Evolutionary conservation across 2,797 vertebrate species (phyloP), one percentile per base, ranked within the genome.

Genomic region (Acanthurus leucopareius): DNA sequence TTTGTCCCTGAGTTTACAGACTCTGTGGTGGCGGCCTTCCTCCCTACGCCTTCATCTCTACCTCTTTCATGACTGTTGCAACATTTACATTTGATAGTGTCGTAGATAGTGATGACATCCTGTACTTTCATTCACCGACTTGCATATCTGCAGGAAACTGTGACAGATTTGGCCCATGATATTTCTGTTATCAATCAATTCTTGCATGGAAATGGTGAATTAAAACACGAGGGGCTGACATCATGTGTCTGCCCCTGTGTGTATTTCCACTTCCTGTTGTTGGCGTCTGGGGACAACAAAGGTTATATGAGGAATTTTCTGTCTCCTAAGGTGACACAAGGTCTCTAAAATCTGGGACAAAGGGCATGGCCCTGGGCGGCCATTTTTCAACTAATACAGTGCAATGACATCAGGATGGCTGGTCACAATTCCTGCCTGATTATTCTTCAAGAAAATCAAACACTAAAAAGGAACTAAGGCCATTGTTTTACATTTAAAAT

Each of bases 81-180:
- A 68, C 72, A 59, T 25, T 65, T 17, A 58, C 28, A 75, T 72
- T 45, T 54, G 38, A 77, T 74, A 62, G 15, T 13, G 0, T 16
- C 44, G 48, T 59, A 56, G 63, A 35, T 32, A 5, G 2, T 47
- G 28, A 79, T 69, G 69, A 79, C 86, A 85, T 92, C 89, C 84
- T 85, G 86, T 74, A n/a, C 77, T 82, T 84, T 90, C 62, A 77
- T 67, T 69, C 35, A 63, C 22, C 9, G 22, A 73, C 65, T 68
- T 47, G 58, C 73, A 48, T 82, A 79, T 86, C 78, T 81, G 66
- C 80, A 87, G 90, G 90, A 92, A 90, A 60, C 80, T 57, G 45
- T 69, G 7, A 79, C 25, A 75, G 58, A 86, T 90, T 71, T 69
- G 32, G 62, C 66, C 48, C 51, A 74, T 63, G 69, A 75, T 88